Evolutionary conservation across 2,113 vertebrate species (phyloP), one percentile per base, ranked within the genome.

Genomic region (Podarcis cretensis): DNA sequence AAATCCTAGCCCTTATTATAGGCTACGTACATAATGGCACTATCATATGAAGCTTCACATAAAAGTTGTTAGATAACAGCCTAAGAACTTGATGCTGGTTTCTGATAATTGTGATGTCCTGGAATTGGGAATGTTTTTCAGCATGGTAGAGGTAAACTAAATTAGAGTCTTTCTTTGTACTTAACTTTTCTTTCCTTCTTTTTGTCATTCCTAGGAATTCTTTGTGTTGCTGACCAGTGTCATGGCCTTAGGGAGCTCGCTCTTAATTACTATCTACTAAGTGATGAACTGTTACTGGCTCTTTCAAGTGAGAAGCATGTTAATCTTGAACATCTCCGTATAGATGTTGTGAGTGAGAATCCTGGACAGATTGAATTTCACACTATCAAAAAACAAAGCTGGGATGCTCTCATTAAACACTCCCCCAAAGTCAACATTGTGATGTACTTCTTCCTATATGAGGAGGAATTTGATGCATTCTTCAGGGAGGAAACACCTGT

Each of bases 141-240:
- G 12, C 30, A 21, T 77, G 6, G 30, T n/a, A 75, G 57, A 78
- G 23, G 40, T 20, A 23, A 54, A 68, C 21, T 21, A 40, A 59
- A 43, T 16, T 23, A 21, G 27, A 35, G 27, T 16, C 43, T 84
- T 71, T 23, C 18, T 43, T 35, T 13, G 8, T 43, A 6, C 37
- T 85, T 18, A 32, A 21, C 25, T 80, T 90, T n/a, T 76, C 32
- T 40, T 35, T 74, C n/a, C 30, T 54, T 57, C 78, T 74, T 37
- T 83, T 73, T 80, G 83, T 89, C 6, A 80, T 94, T 86, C 48
- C 63, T 90, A 98, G 97, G 97, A 30, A 96, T 98, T 87, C 95
- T 98, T n/a, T 97, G 97, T 91, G 97, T 97, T 65, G 97, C 97
- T 65, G 96, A 98, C 83, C 97, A 97, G 90, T 97, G 97, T 85